phyloP scores from a whole-genome alignment of 2,888 invertebrate genomes.

The Heliconius ismenius region DNA sequence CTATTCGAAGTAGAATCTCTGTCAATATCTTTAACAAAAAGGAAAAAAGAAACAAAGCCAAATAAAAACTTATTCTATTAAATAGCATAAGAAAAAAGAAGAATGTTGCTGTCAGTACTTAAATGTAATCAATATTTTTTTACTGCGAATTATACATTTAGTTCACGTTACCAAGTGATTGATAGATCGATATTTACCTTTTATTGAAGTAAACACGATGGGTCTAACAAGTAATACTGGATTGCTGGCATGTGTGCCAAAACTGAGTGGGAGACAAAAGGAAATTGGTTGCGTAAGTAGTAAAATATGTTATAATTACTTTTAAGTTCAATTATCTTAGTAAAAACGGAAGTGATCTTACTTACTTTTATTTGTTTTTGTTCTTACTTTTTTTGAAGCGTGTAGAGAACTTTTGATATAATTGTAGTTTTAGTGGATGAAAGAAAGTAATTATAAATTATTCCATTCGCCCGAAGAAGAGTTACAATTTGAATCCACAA shows the following conservation, averaged over 20 bases:
- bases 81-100: constrained; percentile 4
- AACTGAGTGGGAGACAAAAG: constrained; percentile 60
- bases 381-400: not conserved
- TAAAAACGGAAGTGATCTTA: not conserved
- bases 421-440: not conserved
- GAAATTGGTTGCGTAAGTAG: constrained; percentile 43
- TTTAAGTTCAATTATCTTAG: not conserved
- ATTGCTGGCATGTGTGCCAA: constrained; percentile 82
- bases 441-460: no score
- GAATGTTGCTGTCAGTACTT: constrained; percentile 21
- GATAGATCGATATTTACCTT: constrained; percentile 61
- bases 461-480: no score
- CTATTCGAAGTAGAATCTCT: not conserved
- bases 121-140: constrained; percentile 11
- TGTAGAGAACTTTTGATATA: not conserved
- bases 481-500: no score
- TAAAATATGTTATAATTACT: not conserved
- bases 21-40: not conserved
- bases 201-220: constrained; percentile 62
- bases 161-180: constrained; percentile 58
- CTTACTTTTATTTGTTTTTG: not conserved
- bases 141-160: constrained; percentile 28
- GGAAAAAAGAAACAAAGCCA: not conserved
- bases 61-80: constrained; percentile 10
- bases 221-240: constrained; percentile 85